Evolutionary conservation across 2,888 invertebrate species (phyloP).

Genomic region (Andrena chrysosceles): DNA sequence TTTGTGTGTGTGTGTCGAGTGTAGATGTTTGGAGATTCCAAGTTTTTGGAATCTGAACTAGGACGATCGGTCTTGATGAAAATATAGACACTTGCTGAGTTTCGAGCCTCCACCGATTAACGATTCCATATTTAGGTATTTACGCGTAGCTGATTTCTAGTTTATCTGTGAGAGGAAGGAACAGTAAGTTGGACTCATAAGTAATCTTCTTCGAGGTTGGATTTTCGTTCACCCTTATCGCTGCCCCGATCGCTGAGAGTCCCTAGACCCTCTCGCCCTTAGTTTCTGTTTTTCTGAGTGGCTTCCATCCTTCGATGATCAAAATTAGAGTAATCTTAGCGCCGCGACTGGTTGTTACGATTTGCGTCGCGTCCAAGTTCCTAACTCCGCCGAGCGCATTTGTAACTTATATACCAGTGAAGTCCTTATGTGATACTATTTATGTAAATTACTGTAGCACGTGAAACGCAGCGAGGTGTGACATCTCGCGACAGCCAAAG

Average conservation of each 20-base stretch:
- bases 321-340: conserved; percentile 37
- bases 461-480: conserved; percentile 8
- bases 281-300: background rate
- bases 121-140: background rate
- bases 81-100: conserved; percentile 40
- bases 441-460: conserved; percentile 34
- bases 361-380: conserved; percentile 48
- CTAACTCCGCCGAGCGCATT: conserved; percentile 39
- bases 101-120: conserved; percentile 9
- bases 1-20: background rate
- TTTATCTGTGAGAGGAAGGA: background rate
- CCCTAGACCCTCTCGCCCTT: too few relatives aligned
- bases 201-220: too few relatives aligned
- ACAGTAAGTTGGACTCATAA: background rate
- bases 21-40: background rate
- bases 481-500: conserved; percentile 52
- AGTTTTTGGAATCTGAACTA: background rate
- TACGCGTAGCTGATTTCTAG: conserved; percentile 8
- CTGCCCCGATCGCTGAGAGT: too few relatives aligned
- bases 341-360: conserved; percentile 12
- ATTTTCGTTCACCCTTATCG: too few relatives aligned
- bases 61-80: background rate
- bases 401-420: conserved; percentile 46
- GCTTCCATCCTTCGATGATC: conserved; percentile 36
- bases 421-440: conserved; percentile 49